These are phyloP conservation scores for Nothoprocta perdicaria DNA, from an alignment of 2,113 vertebrate species.

Conservation along the genomic window DNA sequence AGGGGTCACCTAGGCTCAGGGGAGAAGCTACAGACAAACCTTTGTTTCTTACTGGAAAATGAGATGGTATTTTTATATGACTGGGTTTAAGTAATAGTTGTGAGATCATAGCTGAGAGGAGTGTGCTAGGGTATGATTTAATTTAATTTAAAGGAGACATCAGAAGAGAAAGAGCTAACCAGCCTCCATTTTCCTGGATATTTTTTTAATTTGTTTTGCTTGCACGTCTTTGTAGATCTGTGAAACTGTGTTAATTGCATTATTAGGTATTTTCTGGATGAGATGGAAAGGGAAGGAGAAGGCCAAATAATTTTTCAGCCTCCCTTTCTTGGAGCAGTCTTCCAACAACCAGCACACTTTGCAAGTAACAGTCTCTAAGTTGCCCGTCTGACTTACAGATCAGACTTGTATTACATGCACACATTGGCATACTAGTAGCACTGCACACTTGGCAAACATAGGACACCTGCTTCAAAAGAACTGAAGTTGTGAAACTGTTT, in stretches of 20 bases:
- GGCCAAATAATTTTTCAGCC: neutral
- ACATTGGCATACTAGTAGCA: neutral
- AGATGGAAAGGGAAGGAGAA: no score
- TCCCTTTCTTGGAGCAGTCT: accelerated
- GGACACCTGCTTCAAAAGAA: neutral
- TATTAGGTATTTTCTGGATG: neutral
- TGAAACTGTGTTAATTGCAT: neutral
- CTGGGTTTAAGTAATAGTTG: constrained; percentile 44
- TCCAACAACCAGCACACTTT: neutral
- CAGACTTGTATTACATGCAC: neutral
- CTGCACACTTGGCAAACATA: neutral
- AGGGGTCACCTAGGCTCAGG: constrained; percentile 29
- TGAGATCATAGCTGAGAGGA: constrained; percentile 52
- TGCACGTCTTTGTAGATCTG: neutral
- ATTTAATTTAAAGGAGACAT: constrained; percentile 44
- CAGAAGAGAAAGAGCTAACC: constrained; percentile 17
- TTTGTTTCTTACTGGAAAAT: constrained; percentile 43
- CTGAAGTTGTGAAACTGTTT: neutral
- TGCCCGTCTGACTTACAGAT: neutral
- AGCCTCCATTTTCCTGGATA: neutral
- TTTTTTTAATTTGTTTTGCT: constrained; percentile 20
- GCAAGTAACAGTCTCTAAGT: neutral
- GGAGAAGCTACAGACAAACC: constrained; percentile 59
- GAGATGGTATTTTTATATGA: constrained; percentile 31
- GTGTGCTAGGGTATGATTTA: constrained; percentile 29